These are phyloP conservation scores for Macroramphosus scolopax DNA, from an alignment of 2,797 vertebrate species.

Conservation along the genomic window DNA sequence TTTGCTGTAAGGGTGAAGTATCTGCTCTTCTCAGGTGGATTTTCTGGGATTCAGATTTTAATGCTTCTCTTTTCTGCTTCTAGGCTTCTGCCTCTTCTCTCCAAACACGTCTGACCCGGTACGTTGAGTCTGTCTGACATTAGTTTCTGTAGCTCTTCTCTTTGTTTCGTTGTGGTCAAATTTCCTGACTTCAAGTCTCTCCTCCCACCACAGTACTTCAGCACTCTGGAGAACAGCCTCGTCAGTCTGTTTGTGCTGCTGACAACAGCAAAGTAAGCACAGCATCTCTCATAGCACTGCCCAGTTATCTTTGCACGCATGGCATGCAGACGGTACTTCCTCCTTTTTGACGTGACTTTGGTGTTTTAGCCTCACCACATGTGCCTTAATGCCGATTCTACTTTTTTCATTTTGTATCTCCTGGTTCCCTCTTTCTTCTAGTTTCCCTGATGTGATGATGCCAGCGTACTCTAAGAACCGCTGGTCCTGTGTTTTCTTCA, in stretches of 20 bases:
- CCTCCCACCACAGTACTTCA: constrained; percentile 87
- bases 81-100: constrained; percentile 97
- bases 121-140: constrained; percentile 61
- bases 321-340: constrained; percentile 23
- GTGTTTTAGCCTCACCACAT: not conserved
- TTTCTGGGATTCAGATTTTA: constrained; percentile 5
- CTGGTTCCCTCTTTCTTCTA: constrained; percentile 54
- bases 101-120: constrained; percentile 89
- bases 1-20: no score
- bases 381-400: not conserved
- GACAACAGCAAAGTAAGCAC: constrained; percentile 96
- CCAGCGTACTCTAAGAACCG: constrained; percentile 91
- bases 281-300: constrained; percentile 1
- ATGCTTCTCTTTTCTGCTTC: constrained; percentile 21
- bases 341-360: constrained; percentile 15
- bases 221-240: constrained; percentile 93
- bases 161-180: constrained; percentile 16
- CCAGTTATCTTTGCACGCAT: constrained; percentile 10
- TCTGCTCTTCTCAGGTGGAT: no score
- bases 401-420: constrained; percentile 1
- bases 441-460: constrained; percentile 99
- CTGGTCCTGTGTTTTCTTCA: constrained; percentile 98
- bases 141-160: constrained; percentile 4
- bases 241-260: constrained; percentile 96
- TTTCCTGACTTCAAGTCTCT: constrained; percentile 35